These are phyloP conservation scores for Philereme vetulata DNA, from an alignment of 2,888 invertebrate species.

Conservation along the genomic window DNA sequence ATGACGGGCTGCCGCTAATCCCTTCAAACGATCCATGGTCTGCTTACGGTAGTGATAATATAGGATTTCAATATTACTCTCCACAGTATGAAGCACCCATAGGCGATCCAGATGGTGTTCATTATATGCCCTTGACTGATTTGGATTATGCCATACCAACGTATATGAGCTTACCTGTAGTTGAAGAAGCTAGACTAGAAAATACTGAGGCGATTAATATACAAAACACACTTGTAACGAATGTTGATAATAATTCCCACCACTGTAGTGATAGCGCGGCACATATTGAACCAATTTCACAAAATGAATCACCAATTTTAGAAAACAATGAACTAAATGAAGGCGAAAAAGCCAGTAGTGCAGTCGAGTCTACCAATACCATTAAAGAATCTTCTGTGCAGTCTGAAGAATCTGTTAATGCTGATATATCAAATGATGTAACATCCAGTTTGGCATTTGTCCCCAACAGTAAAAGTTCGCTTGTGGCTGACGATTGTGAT, in stretches of 20 bases:
- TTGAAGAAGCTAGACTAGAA: constrained; percentile 59
- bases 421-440: constrained; percentile 74
- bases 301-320: constrained; percentile 35
- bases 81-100: constrained; percentile 64
- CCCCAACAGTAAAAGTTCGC: constrained; percentile 76
- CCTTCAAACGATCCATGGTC: constrained; percentile 78
- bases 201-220: constrained; percentile 45
- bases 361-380: constrained; percentile 43
- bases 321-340: constrained; percentile 54
- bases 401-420: constrained; percentile 74
- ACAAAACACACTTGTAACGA: constrained; percentile 40
- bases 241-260: constrained; percentile 45
- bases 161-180: constrained; percentile 71
- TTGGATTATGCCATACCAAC: constrained; percentile 76
- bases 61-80: constrained; percentile 68
- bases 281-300: constrained; percentile 35
- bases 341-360: constrained; percentile 55
- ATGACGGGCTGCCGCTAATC: constrained; percentile 69
- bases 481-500: constrained; percentile 59
- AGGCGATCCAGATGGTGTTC: constrained; percentile 58
- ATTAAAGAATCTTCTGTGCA: constrained; percentile 64
- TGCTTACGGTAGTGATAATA: constrained; percentile 62
- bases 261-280: constrained; percentile 28
- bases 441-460: constrained; percentile 79
- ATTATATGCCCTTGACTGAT: constrained; percentile 74